Evolutionary conservation across 2,113 vertebrate genomes (phyloP), one percentile per base, ranked within the genome.

Genomic region (Megaptera novaeangliae): DNA sequence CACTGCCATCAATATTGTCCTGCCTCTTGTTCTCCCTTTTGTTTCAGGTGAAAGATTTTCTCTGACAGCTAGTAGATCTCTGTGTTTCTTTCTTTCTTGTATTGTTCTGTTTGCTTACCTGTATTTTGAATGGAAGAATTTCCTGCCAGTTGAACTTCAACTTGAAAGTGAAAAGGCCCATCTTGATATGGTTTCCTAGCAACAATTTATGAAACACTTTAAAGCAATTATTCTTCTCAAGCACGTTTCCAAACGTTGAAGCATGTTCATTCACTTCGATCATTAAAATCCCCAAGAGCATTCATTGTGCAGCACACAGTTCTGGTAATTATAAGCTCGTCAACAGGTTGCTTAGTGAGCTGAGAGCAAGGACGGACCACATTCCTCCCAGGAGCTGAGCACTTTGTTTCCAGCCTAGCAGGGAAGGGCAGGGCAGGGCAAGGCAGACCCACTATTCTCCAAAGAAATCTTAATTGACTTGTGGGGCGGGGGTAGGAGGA

Each of bases 191-290:
- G 97, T 97, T 77, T 97, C 97, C 97, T 98, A 97, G 98, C 98
- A 98, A 98, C 98, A 96, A 97, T 94, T 97, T 98, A 95, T 95
- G 98, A 97, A 97, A 96, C 95, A 96, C 97, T 98, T 97, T 91
- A 96, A 97, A 96, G 97, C 94, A 96, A 98, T 98, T 98, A 97
- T 97, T 97, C 91, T 96, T 97, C 90, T 97, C 96, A 94, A 97
- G 96, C 97, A 97, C 89, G 0, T 96, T 96, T 98, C 96, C 91
- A 97, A 98, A 97, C 63, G 90, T 94, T 98, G 96, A 98, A 97
- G 95, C 95, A 69, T 94, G 92, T 96, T 97, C 97, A 97, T 97
- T 97, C 97, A 97, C 78, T 97, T 97, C 49, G 3, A 96, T 97
- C 96, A 95, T 98, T 98, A 98, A 97, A 95, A 95, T 72, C 91